Percentiles rank a stretch among this genome's conserved stretches.
phyloP scores from a whole-genome alignment of 1,140 invertebrate species.

The Alviniconcha marisindica region DNA sequence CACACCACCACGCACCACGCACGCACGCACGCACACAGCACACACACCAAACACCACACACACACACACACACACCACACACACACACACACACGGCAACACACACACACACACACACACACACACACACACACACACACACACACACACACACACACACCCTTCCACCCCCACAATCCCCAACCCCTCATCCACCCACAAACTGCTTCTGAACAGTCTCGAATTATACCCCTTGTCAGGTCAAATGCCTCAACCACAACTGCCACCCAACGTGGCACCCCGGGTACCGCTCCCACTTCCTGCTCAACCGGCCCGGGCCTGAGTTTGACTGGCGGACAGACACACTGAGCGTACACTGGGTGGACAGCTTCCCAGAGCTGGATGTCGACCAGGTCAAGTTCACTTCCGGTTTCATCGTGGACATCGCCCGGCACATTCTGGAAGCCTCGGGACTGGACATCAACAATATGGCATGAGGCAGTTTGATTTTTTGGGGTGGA shows the following conservation, averaged over 20 bases:
- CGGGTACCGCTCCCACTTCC: constrained; percentile 35
- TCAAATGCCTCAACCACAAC: constrained; percentile 52
- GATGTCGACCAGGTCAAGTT: constrained; percentile 50
- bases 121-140: no score
- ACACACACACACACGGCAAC: no score
- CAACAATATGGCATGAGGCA: background rate
- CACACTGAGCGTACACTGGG: constrained; percentile 49
- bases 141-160: no score
- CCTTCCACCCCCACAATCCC: no score
- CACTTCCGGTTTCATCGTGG: constrained; percentile 49
- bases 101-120: no score
- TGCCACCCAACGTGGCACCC: constrained; percentile 53
- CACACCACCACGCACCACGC: no score
- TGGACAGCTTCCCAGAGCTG: constrained; percentile 48
- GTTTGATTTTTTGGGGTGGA: background rate
- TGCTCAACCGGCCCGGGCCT: constrained; percentile 43
- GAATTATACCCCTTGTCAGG: constrained; percentile 34
- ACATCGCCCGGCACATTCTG: constrained; percentile 41
- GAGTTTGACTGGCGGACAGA: constrained; percentile 53
- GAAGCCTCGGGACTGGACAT: constrained; percentile 34
- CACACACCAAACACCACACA: no score
- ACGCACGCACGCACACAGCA: no score
- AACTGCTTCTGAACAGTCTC: no score
- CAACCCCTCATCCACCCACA: no score
- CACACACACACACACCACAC: no score